Conservation (phyloP, 2,113 vertebrate species). For the Pipa parva region DNA sequence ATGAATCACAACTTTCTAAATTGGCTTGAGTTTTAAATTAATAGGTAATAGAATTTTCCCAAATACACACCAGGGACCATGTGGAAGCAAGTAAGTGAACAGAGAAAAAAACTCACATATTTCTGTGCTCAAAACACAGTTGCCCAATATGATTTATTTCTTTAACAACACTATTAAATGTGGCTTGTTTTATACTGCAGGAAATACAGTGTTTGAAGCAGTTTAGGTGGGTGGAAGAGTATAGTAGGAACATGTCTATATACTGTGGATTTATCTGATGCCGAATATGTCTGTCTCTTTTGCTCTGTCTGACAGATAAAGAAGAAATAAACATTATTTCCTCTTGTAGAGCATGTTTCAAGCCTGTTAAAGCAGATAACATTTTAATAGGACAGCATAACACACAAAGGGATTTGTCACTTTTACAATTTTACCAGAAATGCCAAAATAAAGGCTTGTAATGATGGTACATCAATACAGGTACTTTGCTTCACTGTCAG, state of each 20-base stretch:
- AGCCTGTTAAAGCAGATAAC: conserved; percentile 28
- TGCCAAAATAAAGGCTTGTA: neutral
- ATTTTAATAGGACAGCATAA: conserved; percentile 18
- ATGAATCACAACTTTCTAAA: conserved; percentile 37
- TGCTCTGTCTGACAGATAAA: conserved; percentile 18
- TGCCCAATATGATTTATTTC: conserved; percentile 31
- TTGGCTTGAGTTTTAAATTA: conserved; percentile 40
- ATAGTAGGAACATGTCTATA: conserved; percentile 6
- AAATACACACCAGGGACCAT: conserved; percentile 33
- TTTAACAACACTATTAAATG: conserved; percentile 17
- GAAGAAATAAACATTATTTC: conserved; percentile 36
- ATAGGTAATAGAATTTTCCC: conserved; percentile 38
- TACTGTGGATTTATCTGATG: conserved; percentile 21
- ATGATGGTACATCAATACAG: neutral
- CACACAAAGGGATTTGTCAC: conserved; percentile 16
- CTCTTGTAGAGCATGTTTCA: conserved; percentile 8
- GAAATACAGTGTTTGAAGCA: conserved; percentile 2
- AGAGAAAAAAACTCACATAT: conserved; percentile 35
- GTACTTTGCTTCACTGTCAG: neutral
- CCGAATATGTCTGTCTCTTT: conserved; percentile 18
- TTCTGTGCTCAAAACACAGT: conserved; percentile 29
- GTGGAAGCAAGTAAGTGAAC: conserved; percentile 36
- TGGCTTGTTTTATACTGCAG: conserved; percentile 10
- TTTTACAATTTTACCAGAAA: neutral
- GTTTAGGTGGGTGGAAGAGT: conserved; percentile 12